Conservation (phyloP, 2,113 vertebrate species). For the Bombycilla garrulus region DNA sequence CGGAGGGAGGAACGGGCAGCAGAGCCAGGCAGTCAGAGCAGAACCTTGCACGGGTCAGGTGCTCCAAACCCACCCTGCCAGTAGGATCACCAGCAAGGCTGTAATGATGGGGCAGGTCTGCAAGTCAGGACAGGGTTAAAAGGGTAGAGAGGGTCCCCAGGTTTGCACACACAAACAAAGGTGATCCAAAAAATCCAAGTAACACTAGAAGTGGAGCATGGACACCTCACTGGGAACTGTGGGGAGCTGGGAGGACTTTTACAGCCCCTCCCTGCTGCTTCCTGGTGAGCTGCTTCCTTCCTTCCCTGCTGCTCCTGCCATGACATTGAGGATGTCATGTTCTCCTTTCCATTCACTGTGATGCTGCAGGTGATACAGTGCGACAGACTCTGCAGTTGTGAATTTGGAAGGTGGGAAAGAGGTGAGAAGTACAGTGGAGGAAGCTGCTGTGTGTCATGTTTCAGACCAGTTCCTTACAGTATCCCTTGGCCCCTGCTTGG, state of each 20-base stretch:
- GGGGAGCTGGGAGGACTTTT: not conserved
- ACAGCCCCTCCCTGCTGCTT: not conserved
- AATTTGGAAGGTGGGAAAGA: not conserved
- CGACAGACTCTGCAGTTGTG: not conserved
- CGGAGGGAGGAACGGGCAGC: rapidly evolving
- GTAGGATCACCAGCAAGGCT: not conserved
- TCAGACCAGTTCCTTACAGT: not conserved
- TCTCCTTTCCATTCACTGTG: not conserved
- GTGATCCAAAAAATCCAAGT: not conserved
- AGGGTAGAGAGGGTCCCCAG: not conserved
- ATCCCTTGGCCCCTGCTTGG: not conserved
- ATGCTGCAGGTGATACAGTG: not conserved
- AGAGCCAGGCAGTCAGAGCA: not conserved
- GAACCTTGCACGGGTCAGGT: rapidly evolving
- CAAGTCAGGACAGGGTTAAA: not conserved
- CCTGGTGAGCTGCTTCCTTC: not conserved
- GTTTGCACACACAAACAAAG: not conserved
- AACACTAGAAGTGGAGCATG: not conserved
- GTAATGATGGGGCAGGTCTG: not conserved
- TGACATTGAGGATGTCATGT: not conserved
- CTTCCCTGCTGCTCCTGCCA: not conserved
- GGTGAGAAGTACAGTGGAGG: not conserved
- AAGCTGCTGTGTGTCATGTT: not conserved
- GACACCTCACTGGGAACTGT: not conserved
- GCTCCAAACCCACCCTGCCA: not conserved